Conservation (phyloP, 2,888 invertebrate genomes). For the Drosophila prolongata region DNA sequence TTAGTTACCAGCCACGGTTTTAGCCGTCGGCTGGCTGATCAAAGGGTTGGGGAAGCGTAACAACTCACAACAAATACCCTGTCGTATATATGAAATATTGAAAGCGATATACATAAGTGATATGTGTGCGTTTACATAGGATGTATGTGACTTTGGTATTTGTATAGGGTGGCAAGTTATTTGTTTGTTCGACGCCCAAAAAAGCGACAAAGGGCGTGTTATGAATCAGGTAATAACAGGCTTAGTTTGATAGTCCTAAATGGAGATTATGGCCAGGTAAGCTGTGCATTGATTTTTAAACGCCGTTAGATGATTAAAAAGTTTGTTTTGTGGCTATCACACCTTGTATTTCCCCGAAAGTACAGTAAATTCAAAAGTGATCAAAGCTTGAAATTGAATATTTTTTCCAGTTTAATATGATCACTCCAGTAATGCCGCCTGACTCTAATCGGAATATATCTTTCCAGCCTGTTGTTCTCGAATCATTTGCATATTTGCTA, state of each 20-base stretch:
- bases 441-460: constrained; percentile 6
- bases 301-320: constrained; percentile 8
- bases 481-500: constrained; percentile 31
- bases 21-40: constrained; percentile 37
- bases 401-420: too few relatives aligned
- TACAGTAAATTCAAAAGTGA: not conserved
- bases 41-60: constrained; percentile 8
- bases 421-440: not conserved
- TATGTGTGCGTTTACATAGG: constrained; percentile 38
- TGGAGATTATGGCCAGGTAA: constrained; percentile 29
- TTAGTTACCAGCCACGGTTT: constrained; percentile 61
- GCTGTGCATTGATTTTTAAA: constrained; percentile 26
- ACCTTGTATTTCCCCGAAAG: not conserved
- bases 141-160: constrained; percentile 18
- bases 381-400: not conserved
- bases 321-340: not conserved
- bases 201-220: constrained; percentile 39
- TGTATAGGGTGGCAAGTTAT: constrained; percentile 29
- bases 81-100: constrained; percentile 44
- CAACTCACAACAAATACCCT: constrained; percentile 36
- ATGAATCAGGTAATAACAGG: constrained; percentile 46
- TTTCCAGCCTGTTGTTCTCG: constrained; percentile 12
- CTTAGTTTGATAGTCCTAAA: constrained; percentile 38
- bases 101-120: constrained; percentile 43
- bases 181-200: constrained; percentile 31